Evolutionary conservation across 2,113 vertebrate species (phyloP).

Genomic region (Haplochromis vanheusdeni): DNA sequence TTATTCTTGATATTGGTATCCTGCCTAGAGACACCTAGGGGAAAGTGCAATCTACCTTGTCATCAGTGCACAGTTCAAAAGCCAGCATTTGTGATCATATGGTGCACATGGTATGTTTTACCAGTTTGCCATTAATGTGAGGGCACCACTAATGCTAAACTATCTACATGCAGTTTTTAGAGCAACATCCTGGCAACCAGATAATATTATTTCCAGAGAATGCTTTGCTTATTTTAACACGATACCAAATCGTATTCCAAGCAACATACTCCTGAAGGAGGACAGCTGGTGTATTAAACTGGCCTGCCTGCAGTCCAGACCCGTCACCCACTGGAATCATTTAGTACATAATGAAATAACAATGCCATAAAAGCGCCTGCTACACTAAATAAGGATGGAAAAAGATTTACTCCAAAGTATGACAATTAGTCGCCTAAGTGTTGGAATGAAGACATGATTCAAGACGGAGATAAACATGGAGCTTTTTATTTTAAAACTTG

Average conservation of each 20-base stretch:
- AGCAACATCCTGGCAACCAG: not conserved
- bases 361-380: not conserved
- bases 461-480: not conserved
- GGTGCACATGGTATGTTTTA: not conserved
- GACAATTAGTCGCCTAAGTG: not conserved
- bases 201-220: not conserved
- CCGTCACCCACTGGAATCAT: not conserved
- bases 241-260: not conserved
- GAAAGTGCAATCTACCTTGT: not conserved
- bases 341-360: not conserved
- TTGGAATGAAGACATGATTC: not conserved
- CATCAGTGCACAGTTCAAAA: not conserved
- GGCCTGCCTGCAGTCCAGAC: not conserved
- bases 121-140: not conserved
- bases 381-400: not conserved
- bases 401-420: not conserved
- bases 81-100: not conserved
- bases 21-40: not conserved
- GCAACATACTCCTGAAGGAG: not conserved
- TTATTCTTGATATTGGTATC: not conserved
- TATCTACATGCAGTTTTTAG: not conserved
- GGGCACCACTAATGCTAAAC: not conserved
- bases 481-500: not conserved
- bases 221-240: not conserved
- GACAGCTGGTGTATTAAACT: not conserved